Percentiles rank a stretch among this genome's conserved stretches.
Conservation (phyloP, 1,140 invertebrate genomes). For the Paracyclopina nana region DNA sequence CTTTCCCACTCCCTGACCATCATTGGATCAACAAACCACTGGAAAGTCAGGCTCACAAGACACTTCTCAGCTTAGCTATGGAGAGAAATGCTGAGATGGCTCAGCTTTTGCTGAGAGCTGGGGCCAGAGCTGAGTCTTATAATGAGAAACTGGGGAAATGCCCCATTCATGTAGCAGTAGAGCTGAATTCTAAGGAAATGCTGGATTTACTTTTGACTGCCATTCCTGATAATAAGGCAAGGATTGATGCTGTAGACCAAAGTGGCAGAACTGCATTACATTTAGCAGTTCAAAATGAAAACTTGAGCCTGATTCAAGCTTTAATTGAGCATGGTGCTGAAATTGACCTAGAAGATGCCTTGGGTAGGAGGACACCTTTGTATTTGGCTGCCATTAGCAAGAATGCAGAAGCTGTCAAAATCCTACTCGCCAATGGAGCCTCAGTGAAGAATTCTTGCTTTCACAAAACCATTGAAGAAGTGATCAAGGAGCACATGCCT, state of each 20-base stretch:
- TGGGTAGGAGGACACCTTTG: conserved; percentile 9
- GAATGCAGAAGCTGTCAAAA: conserved; percentile 1
- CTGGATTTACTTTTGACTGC: too few species aligned
- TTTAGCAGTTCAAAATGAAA: too few species aligned
- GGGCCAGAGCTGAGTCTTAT: conserved; percentile 8
- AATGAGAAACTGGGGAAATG: conserved; percentile 5
- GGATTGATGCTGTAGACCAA: too few species aligned
- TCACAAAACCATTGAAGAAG: neutral
- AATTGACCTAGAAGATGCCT: conserved; percentile 4
- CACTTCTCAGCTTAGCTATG: conserved; percentile 6
- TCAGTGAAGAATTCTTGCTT: too few species aligned
- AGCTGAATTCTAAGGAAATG: too few species aligned
- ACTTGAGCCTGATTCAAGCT: neutral
- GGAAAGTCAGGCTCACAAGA: neutral
- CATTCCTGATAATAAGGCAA: too few species aligned
- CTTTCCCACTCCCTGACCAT: neutral
- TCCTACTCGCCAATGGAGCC: neutral
- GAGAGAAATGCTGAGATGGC: neutral
- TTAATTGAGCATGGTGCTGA: neutral
- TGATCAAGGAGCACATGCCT: neutral
- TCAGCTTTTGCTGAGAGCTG: neutral
- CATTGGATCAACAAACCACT: conserved; percentile 15
- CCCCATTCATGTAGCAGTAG: conserved; percentile 10
- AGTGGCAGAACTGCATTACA: too few species aligned
- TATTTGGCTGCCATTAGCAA: conserved; percentile 4